These are phyloP conservation scores for Chaitophorus viminalis DNA, from an alignment of 2,888 invertebrate genomes.

Conservation along the genomic window DNA sequence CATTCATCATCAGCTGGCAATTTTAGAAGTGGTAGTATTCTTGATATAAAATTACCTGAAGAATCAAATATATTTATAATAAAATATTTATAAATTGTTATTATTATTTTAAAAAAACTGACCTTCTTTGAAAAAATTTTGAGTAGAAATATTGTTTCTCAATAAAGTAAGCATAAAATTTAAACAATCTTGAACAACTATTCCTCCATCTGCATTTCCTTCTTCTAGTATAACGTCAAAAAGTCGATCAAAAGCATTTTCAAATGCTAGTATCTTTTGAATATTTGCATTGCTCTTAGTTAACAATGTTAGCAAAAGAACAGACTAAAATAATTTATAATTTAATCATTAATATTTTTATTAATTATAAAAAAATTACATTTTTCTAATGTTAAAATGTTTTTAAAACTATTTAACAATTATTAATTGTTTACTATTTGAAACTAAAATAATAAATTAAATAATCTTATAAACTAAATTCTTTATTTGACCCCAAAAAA, in stretches of 20 bases:
- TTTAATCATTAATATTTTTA: background rate
- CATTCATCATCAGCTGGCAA: slow-evolving; percentile 80
- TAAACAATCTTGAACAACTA: slow-evolving; percentile 98
- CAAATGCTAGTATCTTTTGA: slow-evolving; percentile 98
- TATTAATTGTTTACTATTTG: background rate
- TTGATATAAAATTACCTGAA: slow-evolving; percentile 87
- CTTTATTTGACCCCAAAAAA: too few species aligned
- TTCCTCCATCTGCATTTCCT: slow-evolving; percentile 93
- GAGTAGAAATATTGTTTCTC: slow-evolving; percentile 95
- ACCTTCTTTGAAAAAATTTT: slow-evolving; percentile 97
- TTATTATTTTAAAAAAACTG: slow-evolving; percentile 57
- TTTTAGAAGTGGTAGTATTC: slow-evolving; percentile 87
- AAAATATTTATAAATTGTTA: background rate
- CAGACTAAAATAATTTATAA: slow-evolving; percentile 70
- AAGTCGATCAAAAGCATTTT: slow-evolving; percentile 96
- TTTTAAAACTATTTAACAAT: background rate
- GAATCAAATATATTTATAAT: slow-evolving; percentile 6
- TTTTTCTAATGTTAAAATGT: too few species aligned
- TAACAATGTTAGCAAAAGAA: slow-evolving; percentile 89
- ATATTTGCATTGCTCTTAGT: slow-evolving; percentile 96
- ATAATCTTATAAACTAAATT: too few species aligned
- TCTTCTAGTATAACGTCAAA: slow-evolving; percentile 93
- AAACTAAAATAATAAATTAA: background rate
- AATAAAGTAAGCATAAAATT: slow-evolving; percentile 91
- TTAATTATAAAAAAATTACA: background rate